Conservation (phyloP, 64 coral and sea anemone species). For the Stylophora pistillata region DNA sequence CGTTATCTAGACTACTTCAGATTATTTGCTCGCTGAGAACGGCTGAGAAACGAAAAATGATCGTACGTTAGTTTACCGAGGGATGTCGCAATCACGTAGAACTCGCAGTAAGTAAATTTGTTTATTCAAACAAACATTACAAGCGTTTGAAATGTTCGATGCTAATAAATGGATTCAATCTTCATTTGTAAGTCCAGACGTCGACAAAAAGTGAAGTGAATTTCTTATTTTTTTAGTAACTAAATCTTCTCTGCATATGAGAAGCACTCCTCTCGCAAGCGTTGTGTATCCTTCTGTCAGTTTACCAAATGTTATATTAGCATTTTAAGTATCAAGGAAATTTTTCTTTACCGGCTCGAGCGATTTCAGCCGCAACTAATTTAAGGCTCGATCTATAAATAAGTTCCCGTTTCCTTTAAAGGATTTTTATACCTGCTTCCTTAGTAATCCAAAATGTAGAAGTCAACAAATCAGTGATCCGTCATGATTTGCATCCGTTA, state of each 20-base stretch:
- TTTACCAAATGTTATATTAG: background rate
- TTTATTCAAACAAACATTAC: background rate
- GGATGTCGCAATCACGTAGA: slow-evolving; percentile 11
- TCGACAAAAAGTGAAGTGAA: background rate
- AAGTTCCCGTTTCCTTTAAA: background rate
- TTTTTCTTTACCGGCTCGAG: background rate
- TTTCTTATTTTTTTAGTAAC: background rate
- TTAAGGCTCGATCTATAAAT: background rate
- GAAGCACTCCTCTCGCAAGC: background rate
- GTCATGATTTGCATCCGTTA: background rate
- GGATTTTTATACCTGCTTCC: background rate
- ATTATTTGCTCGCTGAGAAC: background rate
- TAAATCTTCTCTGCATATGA: background rate
- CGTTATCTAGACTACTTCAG: background rate
- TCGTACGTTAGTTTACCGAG: background rate
- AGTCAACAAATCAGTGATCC: background rate
- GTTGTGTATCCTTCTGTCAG: background rate
- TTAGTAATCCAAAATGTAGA: background rate
- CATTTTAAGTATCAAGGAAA: background rate
- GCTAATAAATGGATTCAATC: background rate
- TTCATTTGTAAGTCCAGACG: background rate
- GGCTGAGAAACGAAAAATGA: background rate
- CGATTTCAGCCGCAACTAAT: background rate
- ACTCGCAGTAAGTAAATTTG: slow-evolving; percentile 18
- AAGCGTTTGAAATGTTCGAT: background rate